These are phyloP conservation scores for Hyposmocoma kahamanoa DNA, from an alignment of 1,140 invertebrate species.

Conservation along the genomic window DNA sequence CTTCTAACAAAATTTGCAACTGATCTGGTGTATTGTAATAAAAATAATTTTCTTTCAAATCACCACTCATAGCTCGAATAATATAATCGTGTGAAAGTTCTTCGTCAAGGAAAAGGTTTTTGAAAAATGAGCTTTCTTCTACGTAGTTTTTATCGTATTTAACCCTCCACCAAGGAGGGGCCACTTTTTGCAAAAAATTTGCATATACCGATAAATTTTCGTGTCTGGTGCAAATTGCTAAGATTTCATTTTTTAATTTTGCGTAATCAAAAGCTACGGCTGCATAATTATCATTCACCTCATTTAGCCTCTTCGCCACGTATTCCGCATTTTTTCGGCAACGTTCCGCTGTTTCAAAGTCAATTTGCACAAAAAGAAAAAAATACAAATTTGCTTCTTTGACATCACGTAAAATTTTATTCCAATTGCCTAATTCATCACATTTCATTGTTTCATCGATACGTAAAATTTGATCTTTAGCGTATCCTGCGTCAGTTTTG, in stretches of 20 bases:
- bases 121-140: not conserved
- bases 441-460: conserved; percentile 9
- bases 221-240: conserved; percentile 9
- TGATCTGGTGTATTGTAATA: too few relatives aligned
- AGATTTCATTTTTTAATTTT: conserved; percentile 22
- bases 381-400: conserved; percentile 14
- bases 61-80: too few relatives aligned
- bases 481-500: conserved; percentile 21
- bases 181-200: conserved; percentile 19
- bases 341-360: conserved; percentile 15
- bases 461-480: conserved; percentile 25
- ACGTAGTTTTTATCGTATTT: not conserved
- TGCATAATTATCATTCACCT: conserved; percentile 15
- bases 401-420: conserved; percentile 9
- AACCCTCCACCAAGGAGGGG: conserved; percentile 17
- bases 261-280: conserved; percentile 15
- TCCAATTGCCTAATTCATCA: conserved; percentile 15
- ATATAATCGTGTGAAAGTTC: too few relatives aligned
- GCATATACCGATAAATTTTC: conserved; percentile 24
- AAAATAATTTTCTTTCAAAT: too few relatives aligned
- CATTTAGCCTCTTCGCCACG: conserved; percentile 7
- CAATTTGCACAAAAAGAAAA: conserved; percentile 16
- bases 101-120: not conserved
- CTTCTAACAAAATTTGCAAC: too few relatives aligned
- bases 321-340: conserved; percentile 9